Evolutionary conservation across 2,113 vertebrate species (phyloP).

Genomic region (Crotalus viridis): DNA sequence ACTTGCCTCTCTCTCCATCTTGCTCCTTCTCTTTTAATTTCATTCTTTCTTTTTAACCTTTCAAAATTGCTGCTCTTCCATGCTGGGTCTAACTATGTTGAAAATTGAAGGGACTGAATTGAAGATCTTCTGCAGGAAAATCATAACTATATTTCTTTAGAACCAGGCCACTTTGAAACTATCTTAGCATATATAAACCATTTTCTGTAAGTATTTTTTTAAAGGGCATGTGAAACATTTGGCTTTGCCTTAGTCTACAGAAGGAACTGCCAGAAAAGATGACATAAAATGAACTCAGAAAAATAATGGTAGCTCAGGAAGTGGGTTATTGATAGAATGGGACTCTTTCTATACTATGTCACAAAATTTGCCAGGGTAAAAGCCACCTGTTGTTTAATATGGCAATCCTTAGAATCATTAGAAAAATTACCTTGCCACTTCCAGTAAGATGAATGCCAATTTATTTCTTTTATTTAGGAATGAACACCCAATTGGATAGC

Average conservation of each 20-base stretch:
- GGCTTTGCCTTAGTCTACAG: background rate
- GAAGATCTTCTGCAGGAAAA: background rate
- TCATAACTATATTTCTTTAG: background rate
- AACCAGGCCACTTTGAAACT: background rate
- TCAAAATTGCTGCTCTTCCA: background rate
- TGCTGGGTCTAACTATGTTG: background rate
- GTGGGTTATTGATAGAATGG: background rate
- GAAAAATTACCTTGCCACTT: background rate
- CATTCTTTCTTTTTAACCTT: background rate
- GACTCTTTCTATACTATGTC: background rate
- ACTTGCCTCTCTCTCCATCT: background rate
- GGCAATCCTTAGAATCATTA: background rate
- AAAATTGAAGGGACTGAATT: background rate
- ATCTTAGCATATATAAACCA: background rate
- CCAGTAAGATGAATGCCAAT: background rate
- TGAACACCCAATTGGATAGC: background rate
- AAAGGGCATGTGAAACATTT: background rate
- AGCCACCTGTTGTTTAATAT: background rate
- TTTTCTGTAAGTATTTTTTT: background rate
- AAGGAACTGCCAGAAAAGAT: background rate
- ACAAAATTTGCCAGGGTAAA: background rate
- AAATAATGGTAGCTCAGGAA: background rate
- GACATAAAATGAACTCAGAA: background rate
- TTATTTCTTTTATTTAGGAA: background rate
- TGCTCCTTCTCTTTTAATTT: background rate